These are phyloP conservation scores for Peromyscus maniculatus DNA, from an alignment of 2,113 vertebrate species.

Conservation along the genomic window DNA sequence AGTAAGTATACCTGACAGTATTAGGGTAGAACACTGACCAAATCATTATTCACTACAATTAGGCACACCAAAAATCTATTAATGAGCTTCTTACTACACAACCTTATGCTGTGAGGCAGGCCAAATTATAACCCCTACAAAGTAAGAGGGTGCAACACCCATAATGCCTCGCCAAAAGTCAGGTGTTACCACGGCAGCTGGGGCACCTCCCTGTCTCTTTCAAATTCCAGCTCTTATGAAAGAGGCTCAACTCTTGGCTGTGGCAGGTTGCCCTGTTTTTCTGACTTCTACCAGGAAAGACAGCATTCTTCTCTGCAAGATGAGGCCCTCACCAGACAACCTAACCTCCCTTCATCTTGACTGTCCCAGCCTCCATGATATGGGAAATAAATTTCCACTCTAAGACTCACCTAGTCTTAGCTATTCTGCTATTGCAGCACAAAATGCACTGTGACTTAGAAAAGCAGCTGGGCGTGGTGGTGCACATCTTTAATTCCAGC, in stretches of 20 bases:
- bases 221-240: background rate
- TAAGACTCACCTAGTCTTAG: background rate
- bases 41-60: slow-evolving; percentile 13
- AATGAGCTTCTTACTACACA: background rate
- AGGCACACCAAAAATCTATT: background rate
- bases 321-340: background rate
- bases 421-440: background rate
- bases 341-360: background rate
- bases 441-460: background rate
- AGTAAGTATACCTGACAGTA: background rate
- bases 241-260: background rate
- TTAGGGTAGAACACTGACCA: slow-evolving; percentile 26
- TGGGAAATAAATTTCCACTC: background rate
- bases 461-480: background rate
- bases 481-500: background rate
- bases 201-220: background rate
- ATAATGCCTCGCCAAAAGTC: background rate
- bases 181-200: no score
- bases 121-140: background rate
- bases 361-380: background rate
- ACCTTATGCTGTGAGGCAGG: background rate
- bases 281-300: background rate
- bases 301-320: background rate
- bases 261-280: background rate
- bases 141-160: background rate